Percentiles rank a stretch among this genome's conserved stretches.
These are phyloP conservation scores for Brienomyrus brachyistius DNA, from an alignment of 2,113 vertebrate genomes.

Conservation along the genomic window DNA sequence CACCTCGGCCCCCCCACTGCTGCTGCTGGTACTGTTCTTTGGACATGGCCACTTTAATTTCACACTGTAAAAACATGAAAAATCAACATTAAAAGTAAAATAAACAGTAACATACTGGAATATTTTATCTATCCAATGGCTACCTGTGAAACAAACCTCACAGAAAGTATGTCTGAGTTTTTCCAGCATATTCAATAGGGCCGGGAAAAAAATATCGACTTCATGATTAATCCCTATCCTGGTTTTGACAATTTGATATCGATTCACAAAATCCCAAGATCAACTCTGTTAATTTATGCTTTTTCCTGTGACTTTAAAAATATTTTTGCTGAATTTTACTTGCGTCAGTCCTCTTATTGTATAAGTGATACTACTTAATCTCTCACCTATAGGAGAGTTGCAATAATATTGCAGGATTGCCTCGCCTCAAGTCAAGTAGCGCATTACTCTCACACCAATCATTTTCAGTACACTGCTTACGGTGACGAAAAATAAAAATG, in stretches of 20 bases:
- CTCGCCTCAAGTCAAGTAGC: no score
- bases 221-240: neutral
- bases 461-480: no score
- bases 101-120: neutral
- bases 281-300: neutral
- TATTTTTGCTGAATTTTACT: neutral
- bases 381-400: neutral
- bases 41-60: constrained; percentile 97
- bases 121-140: neutral
- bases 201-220: neutral
- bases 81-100: neutral
- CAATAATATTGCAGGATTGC: neutral
- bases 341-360: neutral
- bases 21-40: constrained; percentile 98
- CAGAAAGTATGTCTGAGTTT: neutral
- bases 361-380: neutral
- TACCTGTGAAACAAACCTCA: neutral
- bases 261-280: neutral
- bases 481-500: neutral
- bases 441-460: no score
- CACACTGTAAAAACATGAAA: constrained; percentile 67
- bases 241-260: neutral
- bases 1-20: constrained; percentile 88
- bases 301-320: neutral
- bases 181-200: neutral